These are phyloP conservation scores for Cybosia mesomella DNA, from an alignment of 2,888 invertebrate genomes.

Conservation along the genomic window DNA sequence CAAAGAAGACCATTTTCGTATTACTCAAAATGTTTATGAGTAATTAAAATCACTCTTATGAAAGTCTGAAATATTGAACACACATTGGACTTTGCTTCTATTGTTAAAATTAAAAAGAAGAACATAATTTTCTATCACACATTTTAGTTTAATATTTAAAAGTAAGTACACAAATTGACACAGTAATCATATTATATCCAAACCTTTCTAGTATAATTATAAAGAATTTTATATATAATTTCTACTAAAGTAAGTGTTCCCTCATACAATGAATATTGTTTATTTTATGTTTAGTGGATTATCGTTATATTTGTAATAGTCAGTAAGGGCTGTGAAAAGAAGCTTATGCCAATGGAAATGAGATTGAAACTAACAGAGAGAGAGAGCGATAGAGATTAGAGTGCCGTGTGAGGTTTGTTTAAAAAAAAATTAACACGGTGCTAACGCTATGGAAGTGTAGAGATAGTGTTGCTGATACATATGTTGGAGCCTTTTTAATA, in stretches of 20 bases:
- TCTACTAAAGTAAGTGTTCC: constrained; percentile 39
- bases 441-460: constrained; percentile 30
- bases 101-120: constrained; percentile 20
- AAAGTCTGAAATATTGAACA: neutral
- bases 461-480: constrained; percentile 8
- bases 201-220: constrained; percentile 31
- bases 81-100: constrained; percentile 34
- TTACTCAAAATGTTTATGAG: too few species aligned
- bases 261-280: constrained; percentile 53
- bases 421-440: constrained; percentile 40
- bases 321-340: constrained; percentile 74
- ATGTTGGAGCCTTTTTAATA: constrained; percentile 24
- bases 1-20: too few species aligned
- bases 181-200: constrained; percentile 27
- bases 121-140: constrained; percentile 31
- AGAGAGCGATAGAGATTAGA: constrained; percentile 6
- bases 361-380: constrained; percentile 37
- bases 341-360: constrained; percentile 25
- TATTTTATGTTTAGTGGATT: constrained; percentile 54
- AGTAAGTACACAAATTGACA: constrained; percentile 42
- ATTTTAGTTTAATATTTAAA: constrained; percentile 20
- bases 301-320: constrained; percentile 64
- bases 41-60: neutral
- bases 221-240: constrained; percentile 29
- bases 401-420: constrained; percentile 36